Percentiles rank a stretch among this genome's conserved stretches.
phyloP scores from a whole-genome alignment of 2,113 vertebrate species.

The Mormyrus iriodes region DNA sequence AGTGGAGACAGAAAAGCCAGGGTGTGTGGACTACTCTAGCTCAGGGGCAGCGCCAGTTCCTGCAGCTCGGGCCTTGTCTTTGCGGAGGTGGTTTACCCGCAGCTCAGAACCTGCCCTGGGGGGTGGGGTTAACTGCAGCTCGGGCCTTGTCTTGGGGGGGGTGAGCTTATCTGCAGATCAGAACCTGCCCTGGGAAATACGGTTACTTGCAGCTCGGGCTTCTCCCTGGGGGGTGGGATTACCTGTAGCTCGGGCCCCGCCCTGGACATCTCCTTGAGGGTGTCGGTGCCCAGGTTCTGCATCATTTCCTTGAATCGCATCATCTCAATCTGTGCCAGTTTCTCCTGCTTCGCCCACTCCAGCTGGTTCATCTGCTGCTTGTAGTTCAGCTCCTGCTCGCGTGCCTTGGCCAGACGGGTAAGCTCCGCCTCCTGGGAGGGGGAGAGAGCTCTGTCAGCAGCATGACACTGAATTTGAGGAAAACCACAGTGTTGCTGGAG shows the following conservation, averaged over 20 bases:
- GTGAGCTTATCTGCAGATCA: constrained; percentile 82
- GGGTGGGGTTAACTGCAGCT: too few relatives aligned
- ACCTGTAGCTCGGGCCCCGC: constrained; percentile 82
- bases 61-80: constrained; percentile 75
- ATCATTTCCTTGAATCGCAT: constrained; percentile 66
- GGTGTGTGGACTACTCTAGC: background rate
- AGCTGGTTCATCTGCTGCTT: constrained; percentile 60
- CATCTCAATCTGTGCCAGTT: constrained; percentile 61
- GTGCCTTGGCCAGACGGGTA: constrained; percentile 59
- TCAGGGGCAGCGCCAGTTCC: constrained; percentile 38
- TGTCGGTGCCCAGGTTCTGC: constrained; percentile 60
- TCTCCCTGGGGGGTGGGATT: background rate
- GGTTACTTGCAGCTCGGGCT: too few relatives aligned
- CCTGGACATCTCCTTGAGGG: constrained; percentile 70
- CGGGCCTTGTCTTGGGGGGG: too few relatives aligned
- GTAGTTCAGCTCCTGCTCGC: constrained; percentile 69
- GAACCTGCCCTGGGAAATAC: too few relatives aligned
- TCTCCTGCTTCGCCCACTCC: constrained; percentile 68
- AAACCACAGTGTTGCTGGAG: background rate
- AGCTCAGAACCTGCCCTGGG: constrained; percentile 72
- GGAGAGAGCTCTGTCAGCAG: background rate
- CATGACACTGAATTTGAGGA: background rate
- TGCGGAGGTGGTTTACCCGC: constrained; percentile 61
- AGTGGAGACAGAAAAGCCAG: background rate
- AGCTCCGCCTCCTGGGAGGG: constrained; percentile 72